Evolutionary conservation across 2,888 invertebrate genomes (phyloP).

Genomic region (Chalcis sispes): DNA sequence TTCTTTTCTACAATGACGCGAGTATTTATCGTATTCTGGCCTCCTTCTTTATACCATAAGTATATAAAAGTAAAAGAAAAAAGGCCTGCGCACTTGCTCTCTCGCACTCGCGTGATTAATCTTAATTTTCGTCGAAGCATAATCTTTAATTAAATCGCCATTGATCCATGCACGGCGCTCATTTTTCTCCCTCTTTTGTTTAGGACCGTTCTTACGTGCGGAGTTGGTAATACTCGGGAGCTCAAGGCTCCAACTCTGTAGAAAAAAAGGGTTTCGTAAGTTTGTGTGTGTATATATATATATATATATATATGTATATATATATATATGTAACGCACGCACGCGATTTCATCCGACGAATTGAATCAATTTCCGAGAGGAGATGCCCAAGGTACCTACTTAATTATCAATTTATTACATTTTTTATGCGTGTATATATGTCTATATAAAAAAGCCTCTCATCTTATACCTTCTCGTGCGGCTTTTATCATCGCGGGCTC

Average conservation of each 20-base stretch:
- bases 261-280: conserved; percentile 25
- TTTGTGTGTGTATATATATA: too few relatives aligned
- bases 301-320: too few relatives aligned
- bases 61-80: background rate
- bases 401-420: conserved; percentile 69
- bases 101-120: conserved; percentile 68
- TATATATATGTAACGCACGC: too few relatives aligned
- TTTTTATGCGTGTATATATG: too few relatives aligned
- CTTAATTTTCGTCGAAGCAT: conserved; percentile 72
- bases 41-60: conserved; percentile 3
- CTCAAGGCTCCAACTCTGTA: background rate
- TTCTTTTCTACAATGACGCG: background rate
- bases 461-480: too few relatives aligned
- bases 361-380: conserved; percentile 53
- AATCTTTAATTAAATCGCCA: conserved; percentile 76
- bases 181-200: conserved; percentile 17
- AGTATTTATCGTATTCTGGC: background rate
- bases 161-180: conserved; percentile 66
- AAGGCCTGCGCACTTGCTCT: background rate
- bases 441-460: too few relatives aligned
- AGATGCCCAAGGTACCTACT: conserved; percentile 65
- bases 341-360: conserved; percentile 15
- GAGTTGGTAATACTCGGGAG: background rate
- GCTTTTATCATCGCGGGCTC: too few relatives aligned
- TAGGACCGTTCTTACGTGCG: background rate